Evolutionary conservation across 2,888 invertebrate species (phyloP).

Genomic region (Nowickia ferox): DNA sequence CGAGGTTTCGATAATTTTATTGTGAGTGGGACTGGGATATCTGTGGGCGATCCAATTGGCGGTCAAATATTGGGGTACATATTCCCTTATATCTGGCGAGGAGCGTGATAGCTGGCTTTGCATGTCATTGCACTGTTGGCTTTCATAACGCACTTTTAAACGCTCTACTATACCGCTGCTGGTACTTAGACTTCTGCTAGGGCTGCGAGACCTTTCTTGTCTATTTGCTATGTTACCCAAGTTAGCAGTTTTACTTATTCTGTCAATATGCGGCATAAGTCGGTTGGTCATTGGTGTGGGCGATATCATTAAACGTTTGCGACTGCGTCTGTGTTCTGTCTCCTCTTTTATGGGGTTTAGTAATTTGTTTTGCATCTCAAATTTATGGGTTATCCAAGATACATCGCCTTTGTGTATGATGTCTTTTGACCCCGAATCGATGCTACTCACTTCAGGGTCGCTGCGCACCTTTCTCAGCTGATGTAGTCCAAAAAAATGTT

Average conservation of each 20-base stretch:
- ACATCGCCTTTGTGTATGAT: slow-evolving; percentile 85
- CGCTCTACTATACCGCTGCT: slow-evolving; percentile 86
- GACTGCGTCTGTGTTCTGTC: slow-evolving; percentile 75
- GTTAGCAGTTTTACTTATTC: slow-evolving; percentile 93
- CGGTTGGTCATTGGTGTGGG: slow-evolving; percentile 85
- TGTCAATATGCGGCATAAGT: slow-evolving; percentile 94
- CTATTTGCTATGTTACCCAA: slow-evolving; percentile 78
- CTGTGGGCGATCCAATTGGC: slow-evolving; percentile 92
- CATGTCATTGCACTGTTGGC: slow-evolving; percentile 51
- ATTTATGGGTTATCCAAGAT: slow-evolving; percentile 85
- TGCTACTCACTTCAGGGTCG: slow-evolving; percentile 89
- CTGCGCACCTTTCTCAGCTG: slow-evolving; percentile 88
- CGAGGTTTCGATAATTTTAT: slow-evolving; percentile 75
- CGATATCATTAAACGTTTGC: slow-evolving; percentile 84
- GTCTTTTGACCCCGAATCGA: slow-evolving; percentile 84
- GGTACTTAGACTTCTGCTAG: slow-evolving; percentile 75
- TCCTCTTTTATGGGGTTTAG: slow-evolving; percentile 76
- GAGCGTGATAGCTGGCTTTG: slow-evolving; percentile 87
- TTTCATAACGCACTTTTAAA: slow-evolving; percentile 87
- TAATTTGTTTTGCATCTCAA: slow-evolving; percentile 83
- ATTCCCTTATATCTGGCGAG: slow-evolving; percentile 88
- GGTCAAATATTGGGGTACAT: slow-evolving; percentile 90
- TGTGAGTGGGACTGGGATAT: slow-evolving; percentile 88
- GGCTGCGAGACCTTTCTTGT: slow-evolving; percentile 63
- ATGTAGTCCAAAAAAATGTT: slow-evolving; percentile 81